phyloP scores from a whole-genome alignment of 2,888 invertebrate genomes.

The Uropetala carovei region DNA sequence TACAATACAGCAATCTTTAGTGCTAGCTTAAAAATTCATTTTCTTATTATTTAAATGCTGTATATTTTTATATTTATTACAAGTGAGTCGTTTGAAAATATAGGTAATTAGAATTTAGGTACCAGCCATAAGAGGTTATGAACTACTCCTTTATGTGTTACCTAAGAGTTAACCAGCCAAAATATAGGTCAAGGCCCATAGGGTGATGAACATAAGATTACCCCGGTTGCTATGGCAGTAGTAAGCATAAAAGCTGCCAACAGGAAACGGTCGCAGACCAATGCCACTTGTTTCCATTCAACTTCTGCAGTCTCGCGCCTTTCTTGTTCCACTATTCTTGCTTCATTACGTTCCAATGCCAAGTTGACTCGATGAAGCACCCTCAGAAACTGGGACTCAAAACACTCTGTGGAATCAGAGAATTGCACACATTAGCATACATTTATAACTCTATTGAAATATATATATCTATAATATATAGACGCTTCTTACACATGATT shows the following conservation, averaged over 20 bases:
- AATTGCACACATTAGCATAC: neutral
- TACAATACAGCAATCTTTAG: too few species aligned
- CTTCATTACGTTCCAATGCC: constrained; percentile 88
- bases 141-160: too few species aligned
- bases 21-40: too few species aligned
- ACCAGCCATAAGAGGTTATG: too few species aligned
- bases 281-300: constrained; percentile 90
- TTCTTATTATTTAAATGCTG: too few species aligned
- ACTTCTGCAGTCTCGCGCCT: constrained; percentile 86
- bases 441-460: too few species aligned
- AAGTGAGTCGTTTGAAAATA: too few species aligned
- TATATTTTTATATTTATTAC: too few species aligned
- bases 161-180: too few species aligned
- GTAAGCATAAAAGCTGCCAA: constrained; percentile 86
- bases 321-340: constrained; percentile 87
- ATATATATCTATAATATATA: too few species aligned
- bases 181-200: constrained; percentile 69
- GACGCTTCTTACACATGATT: too few species aligned
- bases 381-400: constrained; percentile 82
- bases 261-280: constrained; percentile 88
- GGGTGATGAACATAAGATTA: constrained; percentile 84
- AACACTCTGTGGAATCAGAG: constrained; percentile 72
- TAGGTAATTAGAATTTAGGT: too few species aligned
- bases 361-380: constrained; percentile 84
- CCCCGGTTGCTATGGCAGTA: constrained; percentile 86